Evolutionary conservation across 2,888 invertebrate species (phyloP), one percentile per base, ranked within the genome.

Genomic region (Dryadula phaetusa): DNA sequence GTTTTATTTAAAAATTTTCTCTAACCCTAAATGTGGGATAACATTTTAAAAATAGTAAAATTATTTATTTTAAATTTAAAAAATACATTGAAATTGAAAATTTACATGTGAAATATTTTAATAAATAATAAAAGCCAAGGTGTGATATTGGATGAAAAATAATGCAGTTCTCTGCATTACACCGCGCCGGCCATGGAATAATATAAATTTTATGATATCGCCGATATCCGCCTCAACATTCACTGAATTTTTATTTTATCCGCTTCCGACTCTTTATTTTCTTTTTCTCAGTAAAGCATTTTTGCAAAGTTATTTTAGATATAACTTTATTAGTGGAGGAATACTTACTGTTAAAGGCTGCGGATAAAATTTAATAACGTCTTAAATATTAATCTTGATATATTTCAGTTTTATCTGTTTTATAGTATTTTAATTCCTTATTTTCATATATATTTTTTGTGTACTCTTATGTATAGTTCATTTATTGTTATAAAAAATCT

Each of bases 141-240:
- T 76, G 71, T 78, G 77, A 80, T 81, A 81, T 77, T 75, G 76
- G 77, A 81, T 81, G 82, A 80, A 85, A 84, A 83, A 85, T 85
- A 85, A 85, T 81, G 79, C 77, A 73, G 75, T 67, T 69, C 62
- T 67, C 72, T 70, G 72, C 71, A 73, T 75, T 74, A 70, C 73
- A 71, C 71, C 62, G 66, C 74, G 77, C 65, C 67, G 64, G 62
- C 62, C 47, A 62, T 67, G 37, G 72, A 69, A 74, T 74, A 75
- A 78, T 76, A 79, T 77, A 79, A 79, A 80, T 79, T 79, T 73
- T 76, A 79, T 75, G 65, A 72, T 73, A 75, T 76, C 78, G 72
- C 74, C 76, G 73, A 79, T 80, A 81, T 75, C 74, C 72, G 67
- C 47, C 69, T 69, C 52, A 67, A 49, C 69, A 64, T 64, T 71